phyloP scores from a whole-genome alignment of 30 jellyfish, hydroid and myxozoan genomes.

The Turritopsis dohrnii region DNA sequence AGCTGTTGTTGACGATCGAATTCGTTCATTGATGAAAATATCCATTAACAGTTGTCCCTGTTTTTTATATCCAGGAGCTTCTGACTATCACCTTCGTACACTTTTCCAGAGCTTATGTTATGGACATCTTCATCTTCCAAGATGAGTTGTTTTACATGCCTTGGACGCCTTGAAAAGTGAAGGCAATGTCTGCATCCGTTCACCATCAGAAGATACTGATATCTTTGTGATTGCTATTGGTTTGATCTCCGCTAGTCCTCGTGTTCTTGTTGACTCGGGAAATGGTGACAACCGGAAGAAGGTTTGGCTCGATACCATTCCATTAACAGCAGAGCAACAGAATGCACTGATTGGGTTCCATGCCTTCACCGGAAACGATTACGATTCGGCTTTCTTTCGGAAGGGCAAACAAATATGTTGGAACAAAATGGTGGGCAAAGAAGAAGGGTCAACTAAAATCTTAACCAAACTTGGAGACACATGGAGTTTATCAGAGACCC shows the following conservation, averaged over 20 bases:
- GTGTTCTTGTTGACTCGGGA: background rate
- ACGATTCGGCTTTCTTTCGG: slow-evolving; percentile 3
- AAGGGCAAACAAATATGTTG: slow-evolving; percentile 1
- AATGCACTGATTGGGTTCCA: no score
- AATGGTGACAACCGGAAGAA: no score
- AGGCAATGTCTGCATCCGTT: background rate
- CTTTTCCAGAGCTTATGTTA: slow-evolving; percentile 12
- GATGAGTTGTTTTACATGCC: background rate
- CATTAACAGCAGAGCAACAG: background rate
- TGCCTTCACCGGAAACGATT: slow-evolving; percentile 20
- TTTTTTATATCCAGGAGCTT: background rate
- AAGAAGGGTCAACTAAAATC: no score
- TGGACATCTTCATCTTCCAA: no score
- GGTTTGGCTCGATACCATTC: background rate
- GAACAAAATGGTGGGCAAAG: background rate
- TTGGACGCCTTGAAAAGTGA: background rate
- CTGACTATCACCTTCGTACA: background rate
- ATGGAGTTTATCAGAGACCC: no score
- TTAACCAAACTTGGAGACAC: background rate
- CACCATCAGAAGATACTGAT: background rate
- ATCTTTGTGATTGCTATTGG: background rate
- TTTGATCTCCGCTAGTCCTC: no score
- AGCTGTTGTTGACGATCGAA: slow-evolving; percentile 15
- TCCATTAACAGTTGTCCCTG: background rate
- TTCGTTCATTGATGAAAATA: no score